These are phyloP conservation scores for Anas flavirostris DNA, from an alignment of 2,797 vertebrate species.

Conservation along the genomic window DNA sequence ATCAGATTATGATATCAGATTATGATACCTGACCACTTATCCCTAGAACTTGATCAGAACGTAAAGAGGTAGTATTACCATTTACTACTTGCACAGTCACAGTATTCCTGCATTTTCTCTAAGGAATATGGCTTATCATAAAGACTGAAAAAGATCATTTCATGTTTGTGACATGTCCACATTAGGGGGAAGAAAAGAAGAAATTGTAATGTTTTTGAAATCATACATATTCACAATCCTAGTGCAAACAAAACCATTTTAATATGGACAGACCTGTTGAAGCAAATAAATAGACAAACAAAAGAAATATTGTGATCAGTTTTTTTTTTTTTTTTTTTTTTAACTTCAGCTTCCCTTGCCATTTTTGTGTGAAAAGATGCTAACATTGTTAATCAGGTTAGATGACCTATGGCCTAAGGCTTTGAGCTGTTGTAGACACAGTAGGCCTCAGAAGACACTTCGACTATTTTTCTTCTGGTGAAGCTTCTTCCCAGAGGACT, in stretches of 20 bases:
- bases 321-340: background rate
- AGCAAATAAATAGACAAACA: background rate
- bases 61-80: background rate
- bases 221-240: background rate
- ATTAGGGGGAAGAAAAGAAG: background rate
- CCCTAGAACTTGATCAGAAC: background rate
- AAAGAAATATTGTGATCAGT: background rate
- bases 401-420: background rate
- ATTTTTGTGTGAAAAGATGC: background rate
- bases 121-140: background rate
- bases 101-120: background rate
- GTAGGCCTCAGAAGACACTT: background rate
- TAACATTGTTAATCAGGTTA: background rate
- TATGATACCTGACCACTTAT: background rate
- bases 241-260: background rate
- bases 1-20: too few species aligned
- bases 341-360: background rate
- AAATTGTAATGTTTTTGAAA: background rate
- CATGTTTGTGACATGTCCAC: background rate
- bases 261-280: background rate
- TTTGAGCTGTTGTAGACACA: background rate
- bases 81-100: background rate
- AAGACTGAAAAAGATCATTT: background rate
- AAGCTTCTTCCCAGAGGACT: background rate
- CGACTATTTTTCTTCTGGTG: background rate